Evolutionary conservation across 2,113 vertebrate genomes (phyloP), one percentile per base, ranked within the genome.

Genomic region (Lophotis ruficrista): DNA sequence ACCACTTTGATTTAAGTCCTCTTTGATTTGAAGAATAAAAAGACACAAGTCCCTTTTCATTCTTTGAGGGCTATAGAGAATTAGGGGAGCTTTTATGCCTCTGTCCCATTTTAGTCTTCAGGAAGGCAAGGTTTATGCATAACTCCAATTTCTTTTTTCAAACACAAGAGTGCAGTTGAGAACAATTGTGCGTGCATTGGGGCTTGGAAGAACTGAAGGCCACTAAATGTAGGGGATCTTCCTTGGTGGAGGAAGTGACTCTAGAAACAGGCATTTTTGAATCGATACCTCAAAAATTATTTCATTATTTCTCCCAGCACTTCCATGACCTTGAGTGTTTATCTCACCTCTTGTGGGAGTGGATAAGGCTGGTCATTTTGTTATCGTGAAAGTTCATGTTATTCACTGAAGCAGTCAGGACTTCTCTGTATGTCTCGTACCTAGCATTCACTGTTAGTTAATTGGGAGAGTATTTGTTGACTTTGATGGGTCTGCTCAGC

Each of bases 21-120:
- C 65, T 95, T 94, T 93, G 85, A 94, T 93, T 94, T 76, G 83
- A 80, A n/a, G 50, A 94, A 81, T 76, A 79, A 96, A 94, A 96
- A 51, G 45, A 82, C 69, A 25, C 53, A 72, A 84, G 64, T 87
- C 53, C 45, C 27, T 51, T 92, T 90, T 85, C 8, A 35, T 84
- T 53, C 65, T 91, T 82, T 76, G 65, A 87, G 50, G 43, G n/a
- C 30, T 87, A 43, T 43, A 84, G 65, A 91, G 83, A 89, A 91
- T 92, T 93, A 89, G 45, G 73, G 45, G 45, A 70, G 21, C 66
- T 91, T 91, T 93, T 72, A 85, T 69, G 69, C 69, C 50, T 76
- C 70, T 83, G 65, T 69, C 87, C 88, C 37, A 72, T 75, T 91
- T 95, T 80, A 91, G 25, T 79, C 58, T 84, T 87, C 23, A 64